phyloP scores from a whole-genome alignment of 2,113 vertebrate genomes.

The Sitta europaea region DNA sequence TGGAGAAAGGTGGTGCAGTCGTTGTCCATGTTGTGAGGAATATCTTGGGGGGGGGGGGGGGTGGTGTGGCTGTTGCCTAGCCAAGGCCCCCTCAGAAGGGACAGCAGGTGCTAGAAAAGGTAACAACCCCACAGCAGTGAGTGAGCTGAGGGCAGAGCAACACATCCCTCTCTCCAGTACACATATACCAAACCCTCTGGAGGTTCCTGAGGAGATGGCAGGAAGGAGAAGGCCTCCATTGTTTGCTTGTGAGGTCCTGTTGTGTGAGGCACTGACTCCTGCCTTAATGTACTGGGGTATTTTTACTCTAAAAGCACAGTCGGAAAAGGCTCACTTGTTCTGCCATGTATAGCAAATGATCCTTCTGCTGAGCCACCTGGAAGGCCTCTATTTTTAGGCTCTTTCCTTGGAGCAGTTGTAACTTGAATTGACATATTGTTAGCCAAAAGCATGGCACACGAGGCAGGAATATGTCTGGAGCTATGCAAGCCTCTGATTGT shows the following conservation, averaged over 20 bases:
- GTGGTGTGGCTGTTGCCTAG: neutral
- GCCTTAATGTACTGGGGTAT: neutral
- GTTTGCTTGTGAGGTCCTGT: neutral
- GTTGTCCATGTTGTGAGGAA: neutral
- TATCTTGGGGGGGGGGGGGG: no score
- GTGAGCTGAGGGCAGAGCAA: neutral
- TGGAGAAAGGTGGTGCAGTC: neutral
- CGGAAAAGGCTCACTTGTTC: slow-evolving; percentile 13
- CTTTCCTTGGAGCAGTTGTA: neutral
- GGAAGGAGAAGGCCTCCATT: neutral
- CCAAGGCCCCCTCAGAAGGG: neutral
- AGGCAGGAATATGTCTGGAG: neutral
- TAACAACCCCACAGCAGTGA: neutral
- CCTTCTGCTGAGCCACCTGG: slow-evolving; percentile 43
- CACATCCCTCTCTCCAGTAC: neutral
- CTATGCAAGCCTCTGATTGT: neutral
- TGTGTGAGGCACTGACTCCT: neutral
- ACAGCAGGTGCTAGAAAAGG: neutral
- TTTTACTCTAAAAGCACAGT: neutral
- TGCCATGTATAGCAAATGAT: neutral
- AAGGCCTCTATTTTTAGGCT: slow-evolving; percentile 47
- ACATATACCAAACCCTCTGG: neutral
- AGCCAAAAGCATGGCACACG: neutral
- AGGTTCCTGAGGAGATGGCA: neutral
- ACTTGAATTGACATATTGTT: slow-evolving; percentile 16